Conservation (phyloP, 2,797 vertebrate genomes). For the Gadopsis marmoratus region DNA sequence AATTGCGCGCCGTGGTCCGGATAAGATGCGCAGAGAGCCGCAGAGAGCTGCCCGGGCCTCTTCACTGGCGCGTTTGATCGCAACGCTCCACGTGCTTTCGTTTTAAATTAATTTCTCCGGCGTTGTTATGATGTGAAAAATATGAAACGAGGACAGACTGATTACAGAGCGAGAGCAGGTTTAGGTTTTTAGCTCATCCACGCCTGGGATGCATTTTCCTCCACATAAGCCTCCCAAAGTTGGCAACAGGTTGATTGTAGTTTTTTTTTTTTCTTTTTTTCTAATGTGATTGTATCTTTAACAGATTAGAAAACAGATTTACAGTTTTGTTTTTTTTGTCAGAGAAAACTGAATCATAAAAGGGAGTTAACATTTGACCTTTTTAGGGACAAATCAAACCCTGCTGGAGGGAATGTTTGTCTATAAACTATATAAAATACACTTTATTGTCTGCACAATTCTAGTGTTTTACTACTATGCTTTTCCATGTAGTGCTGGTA, state of each 20-base stretch:
- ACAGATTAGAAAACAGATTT: background rate
- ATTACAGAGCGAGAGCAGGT: background rate
- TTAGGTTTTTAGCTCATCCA: background rate
- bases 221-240: background rate
- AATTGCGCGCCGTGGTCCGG: conserved; percentile 61
- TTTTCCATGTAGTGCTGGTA: background rate
- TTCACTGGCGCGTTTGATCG: conserved; percentile 57
- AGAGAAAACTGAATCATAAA: background rate
- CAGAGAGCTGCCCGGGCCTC: conserved; percentile 51
- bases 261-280: background rate
- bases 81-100: conserved; percentile 36
- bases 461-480: background rate
- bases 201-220: background rate
- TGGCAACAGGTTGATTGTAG: background rate
- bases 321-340: background rate
- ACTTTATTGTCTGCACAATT: conserved; percentile 5
- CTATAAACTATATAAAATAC: conserved; percentile 1
- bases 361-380: background rate
- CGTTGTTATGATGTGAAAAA: conserved; percentile 19
- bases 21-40: conserved; percentile 26
- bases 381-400: background rate
- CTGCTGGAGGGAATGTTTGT: background rate
- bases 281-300: conserved; percentile 13
- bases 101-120: conserved; percentile 31
- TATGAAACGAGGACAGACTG: conserved; percentile 5